Conservation (phyloP, 2,113 vertebrate species). For the Notiomystis cincta region DNA sequence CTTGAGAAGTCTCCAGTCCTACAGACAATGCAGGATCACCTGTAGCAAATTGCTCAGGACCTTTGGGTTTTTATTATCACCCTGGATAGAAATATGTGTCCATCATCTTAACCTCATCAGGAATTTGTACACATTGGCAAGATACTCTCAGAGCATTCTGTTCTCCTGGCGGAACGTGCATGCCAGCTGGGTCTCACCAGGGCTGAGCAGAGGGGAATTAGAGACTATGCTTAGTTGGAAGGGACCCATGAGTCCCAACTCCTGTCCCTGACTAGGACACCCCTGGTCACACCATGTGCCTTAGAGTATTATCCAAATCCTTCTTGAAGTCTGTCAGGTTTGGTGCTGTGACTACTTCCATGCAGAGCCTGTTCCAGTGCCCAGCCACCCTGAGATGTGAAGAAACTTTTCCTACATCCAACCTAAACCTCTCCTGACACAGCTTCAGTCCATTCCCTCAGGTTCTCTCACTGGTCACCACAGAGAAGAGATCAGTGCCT, state of each 20-base stretch:
- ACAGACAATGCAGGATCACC: neutral
- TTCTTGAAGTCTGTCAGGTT: neutral
- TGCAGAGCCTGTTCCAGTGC: neutral
- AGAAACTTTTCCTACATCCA: neutral
- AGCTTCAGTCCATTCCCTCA: accelerated
- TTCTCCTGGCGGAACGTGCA: neutral
- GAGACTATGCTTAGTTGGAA: neutral
- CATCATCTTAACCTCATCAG: neutral
- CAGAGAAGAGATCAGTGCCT: neutral
- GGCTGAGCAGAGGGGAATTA: neutral
- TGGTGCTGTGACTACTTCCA: neutral
- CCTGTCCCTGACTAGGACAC: neutral
- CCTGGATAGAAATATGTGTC: neutral
- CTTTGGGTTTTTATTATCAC: neutral
- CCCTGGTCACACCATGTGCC: neutral
- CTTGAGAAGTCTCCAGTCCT: neutral
- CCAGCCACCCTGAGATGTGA: neutral
- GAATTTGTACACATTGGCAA: neutral
- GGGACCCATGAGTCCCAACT: accelerated
- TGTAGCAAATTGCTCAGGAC: neutral
- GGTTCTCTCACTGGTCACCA: neutral
- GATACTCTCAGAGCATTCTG: neutral
- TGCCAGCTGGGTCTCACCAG: neutral
- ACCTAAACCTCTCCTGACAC: neutral
- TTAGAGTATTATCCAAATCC: neutral